phyloP scores from a whole-genome alignment of 2,797 vertebrate genomes.

The Eulemur rubriventer region DNA sequence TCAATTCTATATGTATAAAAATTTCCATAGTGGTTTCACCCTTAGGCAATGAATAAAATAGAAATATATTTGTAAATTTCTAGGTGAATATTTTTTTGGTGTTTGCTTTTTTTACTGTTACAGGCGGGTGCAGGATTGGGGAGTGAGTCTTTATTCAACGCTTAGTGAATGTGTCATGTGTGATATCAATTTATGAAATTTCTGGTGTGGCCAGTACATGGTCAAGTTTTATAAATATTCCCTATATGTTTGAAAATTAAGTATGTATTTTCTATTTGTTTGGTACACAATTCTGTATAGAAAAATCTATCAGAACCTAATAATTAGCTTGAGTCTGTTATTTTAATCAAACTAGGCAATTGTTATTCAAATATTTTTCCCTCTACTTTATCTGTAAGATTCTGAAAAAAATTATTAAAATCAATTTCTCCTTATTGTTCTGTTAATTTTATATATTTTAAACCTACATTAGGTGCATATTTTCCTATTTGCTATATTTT shows the following conservation, averaged over 20 bases:
- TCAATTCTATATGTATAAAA: not conserved
- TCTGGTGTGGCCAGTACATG: not conserved
- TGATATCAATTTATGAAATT: not conserved
- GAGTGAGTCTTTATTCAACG: not conserved
- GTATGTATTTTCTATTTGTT: not conserved
- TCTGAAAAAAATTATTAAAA: not conserved
- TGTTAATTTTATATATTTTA: slow-evolving; percentile 1
- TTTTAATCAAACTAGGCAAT: not conserved
- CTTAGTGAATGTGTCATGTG: not conserved
- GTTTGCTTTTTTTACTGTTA: not conserved
- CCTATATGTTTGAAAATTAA: slow-evolving; percentile 7
- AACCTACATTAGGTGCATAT: not conserved
- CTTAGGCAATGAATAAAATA: slow-evolving; percentile 1
- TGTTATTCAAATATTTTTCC: not conserved
- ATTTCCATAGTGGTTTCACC: not conserved
- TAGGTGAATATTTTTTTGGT: not conserved
- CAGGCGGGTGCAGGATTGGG: not conserved
- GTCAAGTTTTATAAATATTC: slow-evolving; percentile 10
- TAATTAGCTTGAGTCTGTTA: not conserved
- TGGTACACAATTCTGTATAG: not conserved
- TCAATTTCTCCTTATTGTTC: not conserved
- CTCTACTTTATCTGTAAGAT: not conserved
- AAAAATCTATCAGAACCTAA: not conserved
- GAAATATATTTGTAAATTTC: not conserved
- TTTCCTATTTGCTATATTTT: not conserved